Conservation (phyloP, 2,888 invertebrate genomes). For the Elaeidobius kamerunicus region DNA sequence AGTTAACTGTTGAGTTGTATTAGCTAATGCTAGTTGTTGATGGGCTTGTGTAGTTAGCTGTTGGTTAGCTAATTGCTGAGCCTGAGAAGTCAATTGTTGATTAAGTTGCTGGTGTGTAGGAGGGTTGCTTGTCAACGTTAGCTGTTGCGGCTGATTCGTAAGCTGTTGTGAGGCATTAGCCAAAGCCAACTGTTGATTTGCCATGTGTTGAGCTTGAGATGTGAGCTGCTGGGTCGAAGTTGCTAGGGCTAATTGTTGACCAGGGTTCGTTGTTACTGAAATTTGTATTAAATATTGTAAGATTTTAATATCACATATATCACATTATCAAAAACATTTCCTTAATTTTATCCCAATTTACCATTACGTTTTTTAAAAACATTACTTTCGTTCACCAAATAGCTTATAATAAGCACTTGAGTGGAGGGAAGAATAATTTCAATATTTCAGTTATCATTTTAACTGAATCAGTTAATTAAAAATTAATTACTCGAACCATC, state of each 20-base stretch:
- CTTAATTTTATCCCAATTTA: too few species aligned
- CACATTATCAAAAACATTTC: too few species aligned
- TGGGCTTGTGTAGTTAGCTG: conserved; percentile 42
- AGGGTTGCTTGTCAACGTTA: conserved; percentile 33
- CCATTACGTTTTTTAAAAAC: too few species aligned
- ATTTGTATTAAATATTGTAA: too few species aligned
- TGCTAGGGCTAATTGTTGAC: conserved; percentile 47
- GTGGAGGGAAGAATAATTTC: too few species aligned
- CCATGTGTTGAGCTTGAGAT: conserved; percentile 44
- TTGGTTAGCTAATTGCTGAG: conserved; percentile 43
- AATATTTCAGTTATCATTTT: too few species aligned
- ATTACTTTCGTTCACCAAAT: too few species aligned
- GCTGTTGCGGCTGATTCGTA: conserved; percentile 37
- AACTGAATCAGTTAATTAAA: too few species aligned
- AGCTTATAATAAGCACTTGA: too few species aligned
- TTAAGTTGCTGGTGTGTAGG: conserved; percentile 36
- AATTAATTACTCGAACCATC: too few species aligned
- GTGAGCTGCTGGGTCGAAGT: conserved; percentile 45
- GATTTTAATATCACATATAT: too few species aligned
- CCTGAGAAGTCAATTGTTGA: conserved; percentile 42
- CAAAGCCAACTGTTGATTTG: conserved; percentile 42
- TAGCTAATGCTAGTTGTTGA: conserved; percentile 44
- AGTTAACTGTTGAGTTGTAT: conserved; percentile 41
- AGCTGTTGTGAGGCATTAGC: conserved; percentile 37
- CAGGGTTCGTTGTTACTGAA: conserved; percentile 48